Evolutionary conservation across 2,113 vertebrate genomes (phyloP), one percentile per base, ranked within the genome.

Genomic region (Syngnathus scovelli): DNA sequence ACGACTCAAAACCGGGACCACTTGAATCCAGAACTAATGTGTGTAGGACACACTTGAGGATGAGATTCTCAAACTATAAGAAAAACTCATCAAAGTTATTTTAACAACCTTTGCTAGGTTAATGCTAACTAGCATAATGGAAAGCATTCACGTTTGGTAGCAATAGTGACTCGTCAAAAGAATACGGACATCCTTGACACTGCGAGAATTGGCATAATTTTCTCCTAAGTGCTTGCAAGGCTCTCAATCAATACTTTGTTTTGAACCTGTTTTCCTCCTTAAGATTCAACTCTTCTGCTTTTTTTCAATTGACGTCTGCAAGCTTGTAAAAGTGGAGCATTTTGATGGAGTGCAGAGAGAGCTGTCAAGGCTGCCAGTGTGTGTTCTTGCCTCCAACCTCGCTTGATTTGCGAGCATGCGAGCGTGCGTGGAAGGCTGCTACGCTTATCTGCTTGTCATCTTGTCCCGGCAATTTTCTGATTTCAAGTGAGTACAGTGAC

Each of bases 301-400:
- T 68, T 16, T 71, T 62, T 36, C 59, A n/a, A 61, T 56, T 64
- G 52, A 21, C 36, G 39, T 52, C 61, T 61, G 65, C 66, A 23
- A 49, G 64, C n/a, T 64, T 4, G 58, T 60, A 6, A 10, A 38
- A 19, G 6, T 9, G 33, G 58, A 11, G 13, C 36, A 27, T 64
- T n/a, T 76, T 71, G 82, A 78, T 71, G 19, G 71, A 83, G 63
- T 75, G 76, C 66, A 76, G 68, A 72, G 66, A 67, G 68, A 55
- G 67, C 0, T 19, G 66, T 69, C 81, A 78, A 74, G 73, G 79
- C 77, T 78, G 70, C 72, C 19, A 1, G 2, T 27, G 37, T 27
- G 69, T 5, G 33, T 59, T 70, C 58, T 76, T 54, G 55, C 69
- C 66, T 67, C 41, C 69, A 83, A 75, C 80, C 79, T 86, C 82